Conservation (phyloP, 2,888 invertebrate species). For the Oscheius sp. region DNA sequence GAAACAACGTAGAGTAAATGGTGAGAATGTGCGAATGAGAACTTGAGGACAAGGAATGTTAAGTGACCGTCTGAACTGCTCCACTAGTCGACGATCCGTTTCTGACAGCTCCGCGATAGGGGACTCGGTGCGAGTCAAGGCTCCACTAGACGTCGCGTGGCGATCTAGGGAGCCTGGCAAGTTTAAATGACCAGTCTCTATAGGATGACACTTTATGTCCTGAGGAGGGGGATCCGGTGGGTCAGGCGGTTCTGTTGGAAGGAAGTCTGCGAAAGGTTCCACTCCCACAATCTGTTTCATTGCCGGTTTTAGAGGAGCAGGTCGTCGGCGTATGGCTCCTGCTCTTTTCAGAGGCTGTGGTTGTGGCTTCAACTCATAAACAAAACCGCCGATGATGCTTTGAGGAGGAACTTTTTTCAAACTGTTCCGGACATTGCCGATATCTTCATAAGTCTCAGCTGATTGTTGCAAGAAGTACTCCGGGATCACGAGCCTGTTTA, state of each 20-base stretch:
- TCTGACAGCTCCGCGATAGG: conserved; percentile 57
- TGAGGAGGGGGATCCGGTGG: conserved; percentile 45
- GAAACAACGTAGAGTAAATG: conserved; percentile 45
- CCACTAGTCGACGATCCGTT: conserved; percentile 59
- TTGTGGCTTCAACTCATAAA: conserved; percentile 46
- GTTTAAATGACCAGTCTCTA: conserved; percentile 51
- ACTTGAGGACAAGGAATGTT: conserved; percentile 58
- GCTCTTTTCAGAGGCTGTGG: conserved; percentile 40
- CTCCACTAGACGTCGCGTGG: conserved; percentile 63
- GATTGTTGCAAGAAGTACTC: conserved; percentile 56
- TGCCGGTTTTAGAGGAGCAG: conserved; percentile 15
- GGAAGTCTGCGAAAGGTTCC: conserved; percentile 50
- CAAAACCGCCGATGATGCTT: conserved; percentile 51
- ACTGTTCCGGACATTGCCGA: conserved; percentile 51
- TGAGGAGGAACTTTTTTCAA: conserved; percentile 47
- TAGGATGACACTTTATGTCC: conserved; percentile 22
- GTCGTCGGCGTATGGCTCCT: conserved; percentile 48
- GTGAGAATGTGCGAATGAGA: conserved; percentile 53
- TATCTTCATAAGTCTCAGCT: conserved; percentile 53
- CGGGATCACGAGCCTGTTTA: conserved; percentile 57
- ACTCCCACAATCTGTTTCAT: not conserved
- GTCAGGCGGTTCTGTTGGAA: conserved; percentile 39
- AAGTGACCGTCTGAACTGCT: conserved; percentile 58
- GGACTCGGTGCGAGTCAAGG: conserved; percentile 48
- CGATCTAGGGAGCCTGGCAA: conserved; percentile 61